Evolutionary conservation across 1,140 invertebrate genomes (phyloP), one percentile per base, ranked within the genome.

Genomic region (Nebria ingens): DNA sequence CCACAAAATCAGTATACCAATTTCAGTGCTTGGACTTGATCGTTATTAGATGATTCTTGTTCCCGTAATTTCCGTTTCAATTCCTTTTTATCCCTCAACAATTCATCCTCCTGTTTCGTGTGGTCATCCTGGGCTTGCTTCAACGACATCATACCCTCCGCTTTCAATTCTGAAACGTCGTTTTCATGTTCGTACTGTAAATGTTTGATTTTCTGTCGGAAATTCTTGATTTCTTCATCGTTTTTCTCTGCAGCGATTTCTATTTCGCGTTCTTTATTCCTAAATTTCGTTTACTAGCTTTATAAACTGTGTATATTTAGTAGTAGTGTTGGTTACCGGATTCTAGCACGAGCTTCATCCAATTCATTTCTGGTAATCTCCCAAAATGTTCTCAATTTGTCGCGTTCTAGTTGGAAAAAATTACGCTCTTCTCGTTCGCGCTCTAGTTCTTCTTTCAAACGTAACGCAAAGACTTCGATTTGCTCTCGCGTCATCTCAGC

Each of bases 361-460:
- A 93, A 69, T 67, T 93, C 87, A 61, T 86, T 81, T 61, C 87
- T 80, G 1, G 89, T 89, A 49, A 93, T 89, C 70, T 97, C 92
- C 93, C 93, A 97, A 72, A 95, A 95, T 21, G 89, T 91, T 58
- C 91, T 80, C 13, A 97, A 81, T 73, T 95, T 95, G 68, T 97
- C 93, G 61, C 93, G 78, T 72, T 98, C 94, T 52, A 97, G 69
- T 74, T 97, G 93, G 64, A 97, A 96, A 67, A 89, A 96, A 70
- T 97, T 97, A 60, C 93, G 75, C 71, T 97, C 93, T 72, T 97
- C 93, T 62, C 93, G 77, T 73, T 97, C 93, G 45, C 90, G 80
- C 65, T 97, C 93, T 66, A 96, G 76, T 74, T 97, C 92, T 63
- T 93, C 89, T 64, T 91, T 83, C n/a, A 97, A 82, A 64, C 85